Evolutionary conservation across 2,888 invertebrate genomes (phyloP).

Genomic region (Sphinx pinastri): DNA sequence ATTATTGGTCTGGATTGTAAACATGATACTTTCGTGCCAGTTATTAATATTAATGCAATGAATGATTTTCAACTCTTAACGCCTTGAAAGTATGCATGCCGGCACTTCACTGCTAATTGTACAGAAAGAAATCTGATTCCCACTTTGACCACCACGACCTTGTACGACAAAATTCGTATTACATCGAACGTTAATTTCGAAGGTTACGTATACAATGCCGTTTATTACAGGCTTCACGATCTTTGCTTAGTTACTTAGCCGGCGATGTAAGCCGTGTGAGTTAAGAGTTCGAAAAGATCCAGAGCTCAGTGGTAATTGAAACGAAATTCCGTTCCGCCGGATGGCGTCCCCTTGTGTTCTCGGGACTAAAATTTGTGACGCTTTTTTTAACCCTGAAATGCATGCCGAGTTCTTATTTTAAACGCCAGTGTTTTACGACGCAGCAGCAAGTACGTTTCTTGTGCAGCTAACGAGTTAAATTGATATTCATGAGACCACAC

Average conservation of each 20-base stretch:
- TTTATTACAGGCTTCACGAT: not conserved
- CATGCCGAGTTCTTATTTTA: not conserved
- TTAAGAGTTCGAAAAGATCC: not conserved
- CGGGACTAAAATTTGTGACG: conserved; percentile 18
- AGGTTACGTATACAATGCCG: not conserved
- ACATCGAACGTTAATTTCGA: not conserved
- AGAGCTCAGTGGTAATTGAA: conserved; percentile 4
- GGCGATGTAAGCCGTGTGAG: not conserved
- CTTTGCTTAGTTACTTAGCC: not conserved
- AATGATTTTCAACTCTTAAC: not conserved
- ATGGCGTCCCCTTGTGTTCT: conserved; percentile 14
- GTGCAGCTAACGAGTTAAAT: conserved; percentile 13
- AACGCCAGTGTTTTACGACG: not conserved
- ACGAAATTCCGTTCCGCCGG: conserved; percentile 29
- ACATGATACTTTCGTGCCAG: not conserved
- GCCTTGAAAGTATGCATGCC: not conserved
- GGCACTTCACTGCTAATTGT: conserved; percentile 4
- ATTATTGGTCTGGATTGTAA: too few relatives aligned
- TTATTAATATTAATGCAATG: not conserved
- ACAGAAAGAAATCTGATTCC: conserved; percentile 9
- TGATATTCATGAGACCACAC: conserved; percentile 23
- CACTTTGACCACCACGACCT: not conserved
- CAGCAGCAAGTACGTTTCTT: not conserved
- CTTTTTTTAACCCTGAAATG: conserved; percentile 20
- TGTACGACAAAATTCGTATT: not conserved